Evolutionary conservation across 2,797 vertebrate species (phyloP), one percentile per base, ranked within the genome.

Genomic region (Sternotherus odoratus): DNA sequence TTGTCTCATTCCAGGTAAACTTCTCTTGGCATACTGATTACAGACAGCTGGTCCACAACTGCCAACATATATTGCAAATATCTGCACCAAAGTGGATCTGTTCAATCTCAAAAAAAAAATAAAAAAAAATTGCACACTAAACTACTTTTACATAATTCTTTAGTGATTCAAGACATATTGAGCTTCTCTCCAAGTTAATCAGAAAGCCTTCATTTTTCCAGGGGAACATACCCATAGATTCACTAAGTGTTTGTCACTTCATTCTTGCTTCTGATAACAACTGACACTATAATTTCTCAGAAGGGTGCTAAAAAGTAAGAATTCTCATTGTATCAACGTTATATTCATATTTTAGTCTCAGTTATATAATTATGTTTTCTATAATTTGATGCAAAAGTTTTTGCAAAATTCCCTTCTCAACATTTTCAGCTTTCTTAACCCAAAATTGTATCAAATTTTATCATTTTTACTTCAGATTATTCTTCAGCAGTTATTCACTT

Each of bases 81-180:
- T 72, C 39, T 72, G 36, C 10, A 24, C 96, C 94, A 87, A 82
- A 88, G 91, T 86, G 90, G 94, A 96, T 93, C 36, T 94, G 83
- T 82, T 63, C 90, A 21, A 10, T 60, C 89, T 94, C 78, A 91
- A 94, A 92, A 88, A 89, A 91, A 60, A n/a, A n/a, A n/a, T n/a
- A n/a, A n/a, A n/a, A n/a, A n/a, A n/a, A n/a, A n/a, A n/a, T n/a
- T n/a, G n/a, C 36, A 39, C 28, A 90, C 89, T 89, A 86, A 90
- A 96, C 96, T 96, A 96, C 96, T 95, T 96, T 94, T 96, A 95
- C 95, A 95, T 97, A 97, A 96, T 94, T 78, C 89, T 95, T 94
- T 91, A 63, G 21, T 72, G 66, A 72, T 24, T 13, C 36, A 19
- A 17, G 16, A n/a, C 33, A 72, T 21, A 43, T 13, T 11, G 36